Conservation (phyloP, 2,113 vertebrate species). For the Mirounga angustirostris region DNA sequence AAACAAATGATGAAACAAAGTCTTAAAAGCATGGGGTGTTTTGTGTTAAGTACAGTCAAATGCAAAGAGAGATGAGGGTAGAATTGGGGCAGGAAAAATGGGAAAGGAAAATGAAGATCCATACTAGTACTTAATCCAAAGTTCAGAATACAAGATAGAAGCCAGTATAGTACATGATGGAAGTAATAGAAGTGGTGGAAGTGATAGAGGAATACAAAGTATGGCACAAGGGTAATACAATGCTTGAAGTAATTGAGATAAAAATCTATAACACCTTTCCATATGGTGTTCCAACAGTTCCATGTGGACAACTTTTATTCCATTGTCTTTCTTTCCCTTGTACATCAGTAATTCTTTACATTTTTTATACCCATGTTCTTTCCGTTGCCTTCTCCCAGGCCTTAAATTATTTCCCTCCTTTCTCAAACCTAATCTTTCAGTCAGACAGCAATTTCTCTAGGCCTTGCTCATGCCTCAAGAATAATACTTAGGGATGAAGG, state of each 20-base stretch:
- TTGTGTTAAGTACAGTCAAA: constrained; percentile 25
- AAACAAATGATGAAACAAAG: constrained; percentile 68
- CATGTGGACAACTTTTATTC: neutral
- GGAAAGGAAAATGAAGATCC: constrained; percentile 5
- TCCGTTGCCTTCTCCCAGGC: neutral
- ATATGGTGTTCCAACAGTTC: neutral
- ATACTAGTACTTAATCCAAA: neutral
- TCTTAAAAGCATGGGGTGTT: neutral
- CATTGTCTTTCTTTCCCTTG: neutral
- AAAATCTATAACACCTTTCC: neutral
- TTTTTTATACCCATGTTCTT: neutral
- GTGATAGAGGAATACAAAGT: neutral
- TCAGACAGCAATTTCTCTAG: neutral
- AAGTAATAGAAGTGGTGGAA: neutral
- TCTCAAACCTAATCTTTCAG: neutral
- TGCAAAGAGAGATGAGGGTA: neutral
- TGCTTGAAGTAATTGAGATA: neutral
- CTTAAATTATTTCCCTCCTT: neutral
- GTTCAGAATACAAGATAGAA: neutral
- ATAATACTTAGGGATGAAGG: constrained; percentile 25
- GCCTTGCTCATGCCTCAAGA: neutral
- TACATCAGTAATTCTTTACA: neutral
- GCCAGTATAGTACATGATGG: too few species aligned
- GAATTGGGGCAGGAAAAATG: rapidly evolving
- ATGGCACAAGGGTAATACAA: neutral